phyloP scores from a whole-genome alignment of 2,797 vertebrate genomes.

The Enteromius mattozi region DNA sequence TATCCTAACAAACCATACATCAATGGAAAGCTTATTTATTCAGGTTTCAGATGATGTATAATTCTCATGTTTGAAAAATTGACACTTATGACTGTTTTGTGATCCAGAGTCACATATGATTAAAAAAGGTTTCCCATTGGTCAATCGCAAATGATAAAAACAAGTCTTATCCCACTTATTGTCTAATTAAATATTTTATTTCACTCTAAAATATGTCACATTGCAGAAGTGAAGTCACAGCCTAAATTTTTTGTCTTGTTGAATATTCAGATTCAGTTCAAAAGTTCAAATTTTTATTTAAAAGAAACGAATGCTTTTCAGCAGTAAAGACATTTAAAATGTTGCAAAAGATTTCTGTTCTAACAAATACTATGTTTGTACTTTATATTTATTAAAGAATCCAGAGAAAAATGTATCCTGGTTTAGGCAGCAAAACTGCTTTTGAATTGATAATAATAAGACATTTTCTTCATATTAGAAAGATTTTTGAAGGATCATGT shows the following conservation, averaged over 20 bases:
- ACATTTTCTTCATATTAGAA: neutral
- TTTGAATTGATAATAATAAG: neutral
- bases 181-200: neutral
- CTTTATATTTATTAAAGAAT: neutral
- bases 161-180: neutral
- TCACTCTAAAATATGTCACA: neutral
- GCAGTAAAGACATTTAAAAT: neutral
- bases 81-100: too few relatives aligned
- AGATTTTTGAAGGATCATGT: neutral
- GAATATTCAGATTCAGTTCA: neutral
- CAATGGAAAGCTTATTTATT: too few relatives aligned
- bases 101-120: too few relatives aligned
- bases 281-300: neutral
- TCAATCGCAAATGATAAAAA: neutral
- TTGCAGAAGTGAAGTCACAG: neutral
- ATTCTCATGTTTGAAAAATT: too few relatives aligned
- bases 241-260: neutral
- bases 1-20: too few relatives aligned
- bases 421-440: neutral
- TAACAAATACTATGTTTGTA: neutral
- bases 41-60: too few relatives aligned
- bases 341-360: neutral
- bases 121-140: neutral
- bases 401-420: neutral
- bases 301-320: neutral